Base-by-base conservation (phyloP, 2,888 invertebrate genomes). In the Hoplodrina blanda region DNA sequence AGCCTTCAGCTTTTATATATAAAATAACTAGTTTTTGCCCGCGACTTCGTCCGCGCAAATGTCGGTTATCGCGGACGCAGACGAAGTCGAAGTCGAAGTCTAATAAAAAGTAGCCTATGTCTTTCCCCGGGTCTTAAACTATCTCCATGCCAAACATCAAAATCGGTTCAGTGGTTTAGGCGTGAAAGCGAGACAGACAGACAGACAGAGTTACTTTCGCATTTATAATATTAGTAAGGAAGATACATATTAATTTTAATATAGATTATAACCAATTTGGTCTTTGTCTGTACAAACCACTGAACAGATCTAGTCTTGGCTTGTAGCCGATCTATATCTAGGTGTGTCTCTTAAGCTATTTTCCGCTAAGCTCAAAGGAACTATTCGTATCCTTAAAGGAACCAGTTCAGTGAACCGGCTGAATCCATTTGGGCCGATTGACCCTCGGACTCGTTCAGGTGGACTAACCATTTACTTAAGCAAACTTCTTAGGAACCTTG, bases 391-490 rank as follows among this genome's bases (percentile, higher is more conserved):
- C 20, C 60, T 37, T 62, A 30, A 49, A 44, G 54, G 55, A 52
- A 30, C 20, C 50, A 62, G 72, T 30, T 66, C 76, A 76, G 17
- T 78, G 78, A 78, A 65, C 65, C 54, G 76, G 54, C 7, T 52
- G 44, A 77, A 77, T 77, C 30, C 53, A n/a, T 53, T 77, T 30
- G 17, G 17, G n/a, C n/a, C 63, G 57, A 65, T 50, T 65, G 76
- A 59, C 71, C 76, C 57, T 8, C 41, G 17, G 8, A 76, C 6
- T 33, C 44, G 4, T 52, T 73, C 41, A 69, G 61, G 62, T 62
- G 55, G 19, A 13, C 13, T 17, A 46, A 76, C 30, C 41, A 56
- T 57, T 57, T 52, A 55, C 52, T 55, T 52, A 41, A 17, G 19
- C 57, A 37, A 62, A 50, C 50, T 50, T 62, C 10, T n/a, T 30